Conservation (phyloP, 2,888 invertebrate species). For the Corythucha ciliata region DNA sequence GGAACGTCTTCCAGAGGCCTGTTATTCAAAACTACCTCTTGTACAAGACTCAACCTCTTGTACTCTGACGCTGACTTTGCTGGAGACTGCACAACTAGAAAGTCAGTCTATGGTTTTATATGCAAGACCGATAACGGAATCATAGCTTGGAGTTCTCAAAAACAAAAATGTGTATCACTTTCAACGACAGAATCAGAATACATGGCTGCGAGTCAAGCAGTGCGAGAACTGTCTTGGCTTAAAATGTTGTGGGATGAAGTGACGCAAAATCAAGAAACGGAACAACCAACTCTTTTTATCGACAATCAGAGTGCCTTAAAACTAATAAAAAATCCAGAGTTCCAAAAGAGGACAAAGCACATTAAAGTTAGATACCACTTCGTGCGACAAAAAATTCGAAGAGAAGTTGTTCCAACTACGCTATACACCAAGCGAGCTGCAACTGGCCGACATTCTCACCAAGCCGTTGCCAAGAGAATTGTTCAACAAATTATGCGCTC, state of each 20-base stretch:
- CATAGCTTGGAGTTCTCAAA: too few species aligned
- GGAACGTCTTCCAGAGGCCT: too few species aligned
- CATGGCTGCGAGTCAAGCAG: background rate
- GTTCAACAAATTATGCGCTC: background rate
- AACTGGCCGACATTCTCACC: slow-evolving; percentile 1
- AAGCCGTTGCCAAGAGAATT: background rate
- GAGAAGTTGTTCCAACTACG: background rate
- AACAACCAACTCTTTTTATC: background rate
- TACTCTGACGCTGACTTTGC: too few species aligned
- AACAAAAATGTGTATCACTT: too few species aligned
- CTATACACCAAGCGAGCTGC: background rate
- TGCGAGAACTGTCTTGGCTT: background rate
- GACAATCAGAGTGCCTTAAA: slow-evolving; percentile 2
- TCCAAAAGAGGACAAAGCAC: background rate
- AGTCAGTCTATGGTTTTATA: too few species aligned
- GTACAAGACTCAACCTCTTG: too few species aligned
- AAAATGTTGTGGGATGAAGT: background rate
- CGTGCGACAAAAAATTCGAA: background rate
- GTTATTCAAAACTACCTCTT: too few species aligned
- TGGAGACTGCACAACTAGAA: too few species aligned
- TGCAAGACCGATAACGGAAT: too few species aligned
- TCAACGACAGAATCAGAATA: slow-evolving; percentile 3
- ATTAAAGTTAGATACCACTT: background rate
- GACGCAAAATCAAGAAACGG: too few species aligned
- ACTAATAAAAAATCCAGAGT: background rate